Percentiles rank a stretch among this genome's conserved stretches.
phyloP scores from a whole-genome alignment of 2,797 vertebrate genomes.

The Loriculus beryllinus region DNA sequence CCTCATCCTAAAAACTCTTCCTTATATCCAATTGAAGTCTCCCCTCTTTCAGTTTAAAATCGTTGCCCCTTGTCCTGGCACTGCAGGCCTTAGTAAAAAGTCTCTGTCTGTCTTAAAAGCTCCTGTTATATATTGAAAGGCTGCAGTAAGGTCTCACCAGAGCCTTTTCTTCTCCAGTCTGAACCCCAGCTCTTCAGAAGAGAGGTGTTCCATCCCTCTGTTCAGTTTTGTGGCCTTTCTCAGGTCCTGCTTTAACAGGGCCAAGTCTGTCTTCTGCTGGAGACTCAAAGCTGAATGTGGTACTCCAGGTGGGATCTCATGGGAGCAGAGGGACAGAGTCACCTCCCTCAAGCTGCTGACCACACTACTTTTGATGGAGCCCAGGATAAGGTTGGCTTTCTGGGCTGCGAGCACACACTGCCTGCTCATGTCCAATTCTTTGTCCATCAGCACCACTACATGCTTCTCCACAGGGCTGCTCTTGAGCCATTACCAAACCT shows the following conservation, averaged over 20 bases:
- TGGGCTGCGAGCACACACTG: not conserved
- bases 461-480: not conserved
- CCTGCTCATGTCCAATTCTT: not conserved
- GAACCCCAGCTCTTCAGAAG: not conserved
- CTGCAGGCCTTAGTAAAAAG: not conserved
- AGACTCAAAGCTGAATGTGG: not conserved
- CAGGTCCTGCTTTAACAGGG: not conserved
- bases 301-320: not conserved
- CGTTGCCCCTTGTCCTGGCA: not conserved
- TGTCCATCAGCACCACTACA: not conserved
- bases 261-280: not conserved
- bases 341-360: not conserved
- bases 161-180: not conserved
- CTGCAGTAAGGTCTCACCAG: not conserved
- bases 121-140: not conserved
- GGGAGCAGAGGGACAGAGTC: not conserved
- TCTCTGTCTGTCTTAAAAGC: not conserved
- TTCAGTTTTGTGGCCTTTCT: not conserved
- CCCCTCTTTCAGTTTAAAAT: not conserved
- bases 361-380: rapidly evolving
- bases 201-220: not conserved
- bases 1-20: not conserved
- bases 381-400: not conserved
- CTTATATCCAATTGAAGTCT: not conserved
- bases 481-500: not conserved